These are phyloP conservation scores for Drosophila kambysellisi DNA, from an alignment of 2,888 invertebrate genomes.

Conservation along the genomic window DNA sequence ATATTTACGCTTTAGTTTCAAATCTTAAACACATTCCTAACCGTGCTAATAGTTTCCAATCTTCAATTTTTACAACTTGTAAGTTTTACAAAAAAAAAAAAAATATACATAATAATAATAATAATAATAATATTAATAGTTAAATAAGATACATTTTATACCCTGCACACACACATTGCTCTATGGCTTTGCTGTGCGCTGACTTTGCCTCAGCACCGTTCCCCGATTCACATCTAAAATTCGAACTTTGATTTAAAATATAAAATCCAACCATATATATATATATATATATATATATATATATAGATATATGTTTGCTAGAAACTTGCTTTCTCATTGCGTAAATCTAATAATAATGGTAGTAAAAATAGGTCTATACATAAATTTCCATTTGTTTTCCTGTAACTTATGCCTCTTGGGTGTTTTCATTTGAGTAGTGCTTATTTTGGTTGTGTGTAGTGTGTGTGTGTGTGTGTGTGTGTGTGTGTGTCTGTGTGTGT, in stretches of 20 bases:
- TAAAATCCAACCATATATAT: constrained; percentile 11
- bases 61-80: constrained; percentile 24
- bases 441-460: not conserved
- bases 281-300: not conserved
- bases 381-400: constrained; percentile 59
- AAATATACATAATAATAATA: not conserved
- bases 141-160: constrained; percentile 11
- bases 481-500: constrained; percentile 22
- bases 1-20: constrained; percentile 46
- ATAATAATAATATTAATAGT: not conserved
- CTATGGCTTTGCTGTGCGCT: constrained; percentile 39
- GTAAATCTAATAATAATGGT: constrained; percentile 49
- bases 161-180: constrained; percentile 56
- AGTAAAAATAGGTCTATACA: constrained; percentile 61
- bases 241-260: constrained; percentile 14
- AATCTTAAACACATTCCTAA: constrained; percentile 74
- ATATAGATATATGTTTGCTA: constrained; percentile 7
- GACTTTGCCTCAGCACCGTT: constrained; percentile 30
- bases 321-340: constrained; percentile 32
- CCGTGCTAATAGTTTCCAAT: constrained; percentile 75
- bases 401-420: constrained; percentile 68
- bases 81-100: constrained; percentile 18
- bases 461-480: constrained; percentile 22
- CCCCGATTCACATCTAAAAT: constrained; percentile 28
- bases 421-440: constrained; percentile 18